Conservation (phyloP, 2,888 invertebrate genomes). For the Drosophila subquinaria region DNA sequence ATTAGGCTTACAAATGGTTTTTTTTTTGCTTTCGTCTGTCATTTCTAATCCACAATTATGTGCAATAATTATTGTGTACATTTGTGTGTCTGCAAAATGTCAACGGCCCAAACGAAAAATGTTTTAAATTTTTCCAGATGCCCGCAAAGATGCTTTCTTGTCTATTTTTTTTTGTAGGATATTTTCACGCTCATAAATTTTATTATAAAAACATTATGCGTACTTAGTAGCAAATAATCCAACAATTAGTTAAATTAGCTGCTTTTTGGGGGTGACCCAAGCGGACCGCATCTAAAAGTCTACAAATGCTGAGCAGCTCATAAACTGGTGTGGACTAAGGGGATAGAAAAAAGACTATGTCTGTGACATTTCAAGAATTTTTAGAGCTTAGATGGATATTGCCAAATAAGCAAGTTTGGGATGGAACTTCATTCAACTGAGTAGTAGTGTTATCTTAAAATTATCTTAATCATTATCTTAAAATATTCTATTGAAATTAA, state of each 20-base stretch:
- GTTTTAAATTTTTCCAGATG: slow-evolving; percentile 66
- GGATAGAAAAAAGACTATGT: not conserved
- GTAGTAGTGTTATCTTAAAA: too few species aligned
- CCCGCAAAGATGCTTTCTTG: slow-evolving; percentile 23
- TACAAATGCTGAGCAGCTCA: not conserved
- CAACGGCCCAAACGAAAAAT: slow-evolving; percentile 32
- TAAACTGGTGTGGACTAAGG: not conserved
- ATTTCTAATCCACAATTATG: slow-evolving; percentile 64
- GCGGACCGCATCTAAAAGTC: slow-evolving; percentile 1
- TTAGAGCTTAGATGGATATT: not conserved
- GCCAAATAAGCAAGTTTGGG: not conserved
- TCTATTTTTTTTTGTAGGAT: slow-evolving; percentile 13
- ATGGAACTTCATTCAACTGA: not conserved
- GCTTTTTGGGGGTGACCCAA: slow-evolving; percentile 28
- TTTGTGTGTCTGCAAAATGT: slow-evolving; percentile 67
- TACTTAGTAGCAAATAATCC: slow-evolving; percentile 61
- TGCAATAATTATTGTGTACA: slow-evolving; percentile 47
- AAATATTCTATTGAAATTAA: too few species aligned
- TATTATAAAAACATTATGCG: slow-evolving; percentile 43
- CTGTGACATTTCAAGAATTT: not conserved
- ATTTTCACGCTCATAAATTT: slow-evolving; percentile 69
- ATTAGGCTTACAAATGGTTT: not conserved
- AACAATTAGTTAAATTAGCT: slow-evolving; percentile 72
- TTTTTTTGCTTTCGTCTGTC: slow-evolving; percentile 27
- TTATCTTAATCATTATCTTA: too few species aligned